Percentiles rank a stretch among this genome's conserved stretches.
Evolutionary conservation across 2,888 invertebrate genomes (phyloP).

Genomic region (Torymus auratus): DNA sequence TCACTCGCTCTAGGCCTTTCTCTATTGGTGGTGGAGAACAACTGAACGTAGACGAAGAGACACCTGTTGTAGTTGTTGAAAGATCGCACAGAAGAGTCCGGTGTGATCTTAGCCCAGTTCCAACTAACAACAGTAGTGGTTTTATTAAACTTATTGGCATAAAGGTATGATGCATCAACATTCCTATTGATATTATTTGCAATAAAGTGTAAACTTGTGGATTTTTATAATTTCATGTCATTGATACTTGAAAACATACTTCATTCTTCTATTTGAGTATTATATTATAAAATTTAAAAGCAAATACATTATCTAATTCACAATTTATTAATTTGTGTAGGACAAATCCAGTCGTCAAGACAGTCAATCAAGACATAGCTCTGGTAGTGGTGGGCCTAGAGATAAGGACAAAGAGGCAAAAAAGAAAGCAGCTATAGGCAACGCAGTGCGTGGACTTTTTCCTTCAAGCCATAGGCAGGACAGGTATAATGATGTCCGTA

Average conservation of each 20-base stretch:
- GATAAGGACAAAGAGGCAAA: slow-evolving; percentile 73
- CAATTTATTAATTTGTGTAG: slow-evolving; percentile 61
- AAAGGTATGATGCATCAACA: slow-evolving; percentile 67
- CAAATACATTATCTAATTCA: no score
- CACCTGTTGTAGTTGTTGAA: slow-evolving; percentile 70
- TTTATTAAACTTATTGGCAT: slow-evolving; percentile 71
- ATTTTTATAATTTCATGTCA: no score
- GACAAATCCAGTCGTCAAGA: slow-evolving; percentile 70
- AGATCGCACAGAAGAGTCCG: slow-evolving; percentile 74
- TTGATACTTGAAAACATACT: no score
- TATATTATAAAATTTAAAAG: no score
- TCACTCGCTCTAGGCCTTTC: slow-evolving; percentile 68
- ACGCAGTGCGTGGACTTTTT: slow-evolving; percentile 75
- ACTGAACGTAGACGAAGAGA: slow-evolving; percentile 70
- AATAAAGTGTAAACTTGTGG: not conserved
- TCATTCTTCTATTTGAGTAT: no score
- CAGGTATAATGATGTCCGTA: slow-evolving; percentile 77
- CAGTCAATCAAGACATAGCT: slow-evolving; percentile 70
- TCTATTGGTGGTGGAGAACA: slow-evolving; percentile 70
- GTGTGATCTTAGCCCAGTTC: slow-evolving; percentile 75
- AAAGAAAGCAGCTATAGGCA: slow-evolving; percentile 76
- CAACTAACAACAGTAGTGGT: slow-evolving; percentile 70
- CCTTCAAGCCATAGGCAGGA: slow-evolving; percentile 76
- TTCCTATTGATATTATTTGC: not conserved
- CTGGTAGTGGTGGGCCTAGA: slow-evolving; percentile 68